These are phyloP conservation scores for Galaxea fascicularis DNA, from an alignment of 92 coral and sea anemone genomes.

Conservation along the genomic window DNA sequence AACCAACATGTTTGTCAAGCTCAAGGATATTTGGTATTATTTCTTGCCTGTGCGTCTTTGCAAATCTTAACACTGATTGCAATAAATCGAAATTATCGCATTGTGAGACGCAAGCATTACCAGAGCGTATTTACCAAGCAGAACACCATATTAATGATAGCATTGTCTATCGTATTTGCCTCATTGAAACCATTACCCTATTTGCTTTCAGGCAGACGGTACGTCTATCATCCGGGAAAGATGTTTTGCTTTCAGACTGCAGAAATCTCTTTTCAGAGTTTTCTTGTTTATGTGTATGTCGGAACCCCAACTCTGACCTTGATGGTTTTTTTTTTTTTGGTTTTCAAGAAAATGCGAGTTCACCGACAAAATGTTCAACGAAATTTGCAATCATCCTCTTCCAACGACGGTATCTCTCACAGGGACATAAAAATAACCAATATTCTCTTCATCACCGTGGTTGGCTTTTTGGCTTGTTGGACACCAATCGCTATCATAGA, in stretches of 20 bases:
- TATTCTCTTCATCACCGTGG: slow-evolving; percentile 56
- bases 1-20: slow-evolving; percentile 66
- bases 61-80: slow-evolving; percentile 73
- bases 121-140: slow-evolving; percentile 47
- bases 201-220: slow-evolving; percentile 53
- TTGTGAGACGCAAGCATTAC: slow-evolving; percentile 64
- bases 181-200: slow-evolving; percentile 65
- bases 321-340: slow-evolving; percentile 51
- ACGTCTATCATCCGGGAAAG: slow-evolving; percentile 76
- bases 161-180: slow-evolving; percentile 44
- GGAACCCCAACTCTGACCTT: slow-evolving; percentile 45
- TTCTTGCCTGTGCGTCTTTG: slow-evolving; percentile 64
- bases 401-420: background rate
- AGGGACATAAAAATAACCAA: slow-evolving; percentile 42
- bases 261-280: slow-evolving; percentile 25
- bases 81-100: slow-evolving; percentile 63
- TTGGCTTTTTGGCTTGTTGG: slow-evolving; percentile 63
- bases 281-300: slow-evolving; percentile 50
- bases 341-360: slow-evolving; percentile 61
- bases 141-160: slow-evolving; percentile 51
- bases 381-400: background rate
- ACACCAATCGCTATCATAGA: slow-evolving; percentile 60
- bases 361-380: slow-evolving; percentile 32
- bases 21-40: slow-evolving; percentile 71
- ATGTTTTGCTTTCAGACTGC: slow-evolving; percentile 68